Percentiles rank a stretch among this genome's conserved stretches.
Conservation (phyloP, 2,888 invertebrate species). For the Dexiosoma caninum region DNA sequence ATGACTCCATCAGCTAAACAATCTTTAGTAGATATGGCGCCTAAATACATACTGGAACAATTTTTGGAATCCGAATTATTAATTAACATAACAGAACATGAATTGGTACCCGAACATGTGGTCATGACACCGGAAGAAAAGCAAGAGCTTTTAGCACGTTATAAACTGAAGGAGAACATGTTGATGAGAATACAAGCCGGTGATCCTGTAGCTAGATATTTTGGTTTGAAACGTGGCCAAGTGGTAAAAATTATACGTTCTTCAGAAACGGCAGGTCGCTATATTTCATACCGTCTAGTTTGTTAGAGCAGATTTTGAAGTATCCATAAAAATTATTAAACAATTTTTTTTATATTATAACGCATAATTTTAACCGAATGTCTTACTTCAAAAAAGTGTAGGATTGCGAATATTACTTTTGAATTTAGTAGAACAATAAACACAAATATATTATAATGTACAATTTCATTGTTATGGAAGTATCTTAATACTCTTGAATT, state of each 20-base stretch:
- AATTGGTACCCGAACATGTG: constrained; percentile 98
- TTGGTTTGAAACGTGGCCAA: constrained; percentile 98
- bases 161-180: constrained; percentile 98
- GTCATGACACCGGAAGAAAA: constrained; percentile 99
- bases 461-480: too few species aligned
- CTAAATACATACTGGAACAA: constrained; percentile 98
- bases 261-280: constrained; percentile 98
- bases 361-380: too few species aligned
- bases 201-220: constrained; percentile 99
- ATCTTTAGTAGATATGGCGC: constrained; percentile 98
- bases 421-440: too few species aligned
- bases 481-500: background rate
- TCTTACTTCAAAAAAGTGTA: too few species aligned
- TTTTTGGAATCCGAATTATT: constrained; percentile 95
- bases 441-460: background rate
- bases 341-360: too few species aligned
- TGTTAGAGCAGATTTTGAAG: constrained; percentile 80
- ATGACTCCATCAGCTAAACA: constrained; percentile 99
- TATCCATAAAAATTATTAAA: too few species aligned
- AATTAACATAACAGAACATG: constrained; percentile 98
- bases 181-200: constrained; percentile 99
- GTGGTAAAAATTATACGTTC: constrained; percentile 98
- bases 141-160: constrained; percentile 93
- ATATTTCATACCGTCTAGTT: constrained; percentile 97
- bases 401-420: too few species aligned